Evolutionary conservation across 2,888 invertebrate species (phyloP), one percentile per base, ranked within the genome.

Genomic region (Stenurella melanura): DNA sequence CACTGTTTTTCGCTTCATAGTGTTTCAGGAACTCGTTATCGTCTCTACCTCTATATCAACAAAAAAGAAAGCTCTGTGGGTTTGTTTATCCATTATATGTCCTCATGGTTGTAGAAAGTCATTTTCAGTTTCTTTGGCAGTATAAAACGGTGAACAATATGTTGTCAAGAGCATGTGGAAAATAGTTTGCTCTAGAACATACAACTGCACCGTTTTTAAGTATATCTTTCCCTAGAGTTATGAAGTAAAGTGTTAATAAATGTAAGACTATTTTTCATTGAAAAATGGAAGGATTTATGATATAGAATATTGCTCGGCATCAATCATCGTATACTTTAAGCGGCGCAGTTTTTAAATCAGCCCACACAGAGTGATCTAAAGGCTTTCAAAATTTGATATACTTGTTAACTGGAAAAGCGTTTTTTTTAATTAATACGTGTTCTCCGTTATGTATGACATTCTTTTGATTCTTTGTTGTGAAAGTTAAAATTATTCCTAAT

Each of bases 21-120:
- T 68, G 34, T 68, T 69, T 60, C 70, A 70, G 70, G 70, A 70
- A 70, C 60, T 70, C 70, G 38, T 70, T 70, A 70, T 34, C 58
- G 70, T 42, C 64, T 64, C 18, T 42, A 64, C 17, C 19, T 64
- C 18, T 42, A n/a, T 19, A 38, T 9, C 38, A 38, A 42, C 17
- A 42, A 64, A 64, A 63, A 42, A 30, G 50, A n/a, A n/a, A n/a
- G 50, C n/a, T 0, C 15, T 50, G 50, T 50, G 50, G 50, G n/a
- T 50, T 50, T 50, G 50, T 50, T 50, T 50, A 12, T 50, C 50
- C n/a, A 50, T 50, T 50, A 50, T 50, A 2, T 50, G n/a, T 50
- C 50, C 3, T 42, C 42, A 42, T 42, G 42, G 12, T 42, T 15
- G 11, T 50, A n/a, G n/a, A 50, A 50, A 50, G 50, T 50, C 15